Percentiles rank a stretch among this genome's conserved stretches.
Evolutionary conservation across 2,888 invertebrate genomes (phyloP).

Genomic region (Lypha dubia): DNA sequence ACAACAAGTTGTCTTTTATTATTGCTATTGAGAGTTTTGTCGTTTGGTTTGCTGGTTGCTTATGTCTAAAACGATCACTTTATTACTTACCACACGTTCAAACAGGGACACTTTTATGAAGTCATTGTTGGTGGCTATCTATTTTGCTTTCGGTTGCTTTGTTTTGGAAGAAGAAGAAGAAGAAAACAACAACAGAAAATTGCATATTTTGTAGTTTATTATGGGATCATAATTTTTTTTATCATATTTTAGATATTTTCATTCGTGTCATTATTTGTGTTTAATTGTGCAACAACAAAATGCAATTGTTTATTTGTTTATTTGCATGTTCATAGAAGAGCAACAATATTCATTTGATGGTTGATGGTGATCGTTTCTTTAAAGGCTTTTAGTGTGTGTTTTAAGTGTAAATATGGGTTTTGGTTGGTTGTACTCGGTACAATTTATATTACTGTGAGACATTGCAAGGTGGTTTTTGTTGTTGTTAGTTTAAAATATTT

Average conservation of each 20-base stretch:
- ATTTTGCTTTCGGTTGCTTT: conserved; percentile 5
- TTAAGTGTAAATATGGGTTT: conserved; percentile 50
- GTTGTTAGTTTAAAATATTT: conserved; percentile 23
- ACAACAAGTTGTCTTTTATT: conserved; percentile 75
- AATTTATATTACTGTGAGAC: conserved; percentile 57
- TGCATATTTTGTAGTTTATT: conserved; percentile 43
- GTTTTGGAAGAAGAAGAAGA: neutral
- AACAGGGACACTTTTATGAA: conserved; percentile 10
- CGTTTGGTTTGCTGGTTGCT: conserved; percentile 75
- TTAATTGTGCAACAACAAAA: conserved; percentile 25
- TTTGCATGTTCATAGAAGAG: conserved; percentile 42
- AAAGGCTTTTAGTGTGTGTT: conserved; percentile 47
- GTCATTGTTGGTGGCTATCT: conserved; percentile 19
- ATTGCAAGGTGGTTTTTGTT: conserved; percentile 40
- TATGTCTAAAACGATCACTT: conserved; percentile 74
- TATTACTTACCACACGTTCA: conserved; percentile 58
- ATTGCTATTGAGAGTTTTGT: conserved; percentile 55
- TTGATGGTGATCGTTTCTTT: conserved; percentile 52
- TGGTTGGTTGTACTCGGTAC: conserved; percentile 42
- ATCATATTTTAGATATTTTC: neutral
- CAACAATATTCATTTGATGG: conserved; percentile 53
- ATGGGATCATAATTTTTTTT: conserved; percentile 45
- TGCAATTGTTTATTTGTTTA: conserved; percentile 44
- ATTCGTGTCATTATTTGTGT: conserved; percentile 38
- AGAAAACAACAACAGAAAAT: conserved; percentile 9